phyloP scores from a whole-genome alignment of 2,797 vertebrate genomes.

The Karalla daura region DNA sequence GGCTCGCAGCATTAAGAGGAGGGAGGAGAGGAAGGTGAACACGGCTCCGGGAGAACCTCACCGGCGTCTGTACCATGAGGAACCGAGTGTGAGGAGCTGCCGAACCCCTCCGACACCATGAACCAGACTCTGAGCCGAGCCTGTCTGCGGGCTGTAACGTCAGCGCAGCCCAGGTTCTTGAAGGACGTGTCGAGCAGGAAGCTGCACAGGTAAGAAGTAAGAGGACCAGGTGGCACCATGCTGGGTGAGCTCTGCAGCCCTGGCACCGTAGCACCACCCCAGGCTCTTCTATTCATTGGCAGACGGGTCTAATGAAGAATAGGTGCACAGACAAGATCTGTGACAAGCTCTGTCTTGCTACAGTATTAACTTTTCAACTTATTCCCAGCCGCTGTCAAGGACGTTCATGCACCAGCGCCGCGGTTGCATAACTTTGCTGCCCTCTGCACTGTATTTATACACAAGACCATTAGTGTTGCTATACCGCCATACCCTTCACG shows the following conservation, averaged over 20 bases:
- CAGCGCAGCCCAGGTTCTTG: conserved; percentile 41
- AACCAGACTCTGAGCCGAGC: conserved; percentile 57
- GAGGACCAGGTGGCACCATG: no score
- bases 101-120: conserved; percentile 55
- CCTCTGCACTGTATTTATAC: not conserved
- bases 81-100: not conserved
- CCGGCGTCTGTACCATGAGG: conserved; percentile 12
- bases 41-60: not conserved
- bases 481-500: not conserved
- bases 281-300: no score
- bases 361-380: not conserved
- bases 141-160: conserved; percentile 25
- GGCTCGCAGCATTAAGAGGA: not conserved
- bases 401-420: not conserved
- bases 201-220: conserved; percentile 77
- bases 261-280: no score
- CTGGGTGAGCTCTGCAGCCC: no score
- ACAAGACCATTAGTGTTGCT: not conserved
- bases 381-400: not conserved
- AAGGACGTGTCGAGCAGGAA: conserved; percentile 45
- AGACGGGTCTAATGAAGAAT: not conserved
- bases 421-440: conserved; percentile 7
- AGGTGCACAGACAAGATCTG: no score
- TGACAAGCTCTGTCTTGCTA: not conserved
- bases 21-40: not conserved